Percentiles rank a stretch among this genome's conserved stretches.
Evolutionary conservation across 2,888 invertebrate species (phyloP).

Genomic region (Ochropleura plecta): DNA sequence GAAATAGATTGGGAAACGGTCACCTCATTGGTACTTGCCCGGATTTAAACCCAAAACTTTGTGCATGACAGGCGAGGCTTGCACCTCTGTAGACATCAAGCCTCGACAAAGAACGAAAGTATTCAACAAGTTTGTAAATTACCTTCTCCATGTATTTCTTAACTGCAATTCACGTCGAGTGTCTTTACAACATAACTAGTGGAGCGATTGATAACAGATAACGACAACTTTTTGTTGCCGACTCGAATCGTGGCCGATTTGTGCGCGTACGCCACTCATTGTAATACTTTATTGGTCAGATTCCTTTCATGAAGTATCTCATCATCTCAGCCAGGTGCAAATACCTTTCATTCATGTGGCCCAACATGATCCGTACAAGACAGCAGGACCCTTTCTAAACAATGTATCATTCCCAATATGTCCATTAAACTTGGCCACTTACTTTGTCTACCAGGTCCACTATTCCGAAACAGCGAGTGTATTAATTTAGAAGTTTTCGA

Average conservation of each 20-base stretch:
- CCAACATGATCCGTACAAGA: too few species aligned
- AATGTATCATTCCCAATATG: constrained; percentile 7
- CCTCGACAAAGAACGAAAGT: background rate
- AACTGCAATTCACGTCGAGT: constrained; percentile 28
- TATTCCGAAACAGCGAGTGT: constrained; percentile 54
- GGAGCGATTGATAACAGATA: constrained; percentile 65
- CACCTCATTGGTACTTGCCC: too few species aligned
- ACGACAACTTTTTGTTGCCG: constrained; percentile 59
- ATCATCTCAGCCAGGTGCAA: too few species aligned
- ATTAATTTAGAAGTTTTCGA: constrained; percentile 55
- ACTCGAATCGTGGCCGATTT: constrained; percentile 57
- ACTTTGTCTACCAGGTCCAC: constrained; percentile 33
- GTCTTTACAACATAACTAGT: constrained; percentile 63
- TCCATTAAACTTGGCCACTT: constrained; percentile 1
- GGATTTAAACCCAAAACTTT: too few species aligned
- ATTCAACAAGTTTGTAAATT: constrained; percentile 7
- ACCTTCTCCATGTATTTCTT: constrained; percentile 35
- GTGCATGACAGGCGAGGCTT: too few species aligned
- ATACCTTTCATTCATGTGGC: too few species aligned
- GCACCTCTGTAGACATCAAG: too few species aligned
- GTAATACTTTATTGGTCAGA: constrained; percentile 27
- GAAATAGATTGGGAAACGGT: too few species aligned
- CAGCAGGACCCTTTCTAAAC: background rate
- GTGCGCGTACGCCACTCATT: constrained; percentile 33
- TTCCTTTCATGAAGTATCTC: background rate